Base-by-base conservation (phyloP, 2,888 invertebrate species). In the Pterostichus madidus region DNA sequence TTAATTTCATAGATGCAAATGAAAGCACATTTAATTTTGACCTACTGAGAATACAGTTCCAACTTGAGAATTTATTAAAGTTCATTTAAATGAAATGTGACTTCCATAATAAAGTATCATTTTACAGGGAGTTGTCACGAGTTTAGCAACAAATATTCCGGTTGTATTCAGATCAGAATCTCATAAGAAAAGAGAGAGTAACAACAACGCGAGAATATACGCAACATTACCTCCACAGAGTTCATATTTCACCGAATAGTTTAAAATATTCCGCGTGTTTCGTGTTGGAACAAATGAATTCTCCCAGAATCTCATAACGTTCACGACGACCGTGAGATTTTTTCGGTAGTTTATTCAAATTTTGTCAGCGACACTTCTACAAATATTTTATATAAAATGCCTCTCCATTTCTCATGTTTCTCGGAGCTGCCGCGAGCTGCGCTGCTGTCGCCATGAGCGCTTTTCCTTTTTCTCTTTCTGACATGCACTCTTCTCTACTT, bases 361-460 rank as follows among this genome's bases (percentile, higher is more conserved):
- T 81, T 81, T 75, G 81, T 75, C 81, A 81, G 46, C 71, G 81
- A 81, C 81, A 81, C 81, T 81, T 81, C 81, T 59, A 81, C 81
- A 81, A 81, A 81, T 81, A 81, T 81, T 81, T 81, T 81, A 81
- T 81, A 81, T 75, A 75, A 81, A 81, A 81, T 81, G 61, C 75
- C 75, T 75, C 59, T 59, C 75, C 81, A 81, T 81, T 81, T 81
- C 81, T 81, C 81, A 75, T 59, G 61, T 75, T 61, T 35, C 77
- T 32, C 17, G 13, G 6, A 13, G 32, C 31, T 64, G 64, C 64
- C 17, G 56, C 64, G 2, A n/a, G 75, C 8, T 24, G 52, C 49
- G 75, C 39, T 75, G 52, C 32, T 75, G 13, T 52, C 52, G 31
- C 39, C n/a, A 10, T 44, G 31, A 52, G 32, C 32, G 75, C 31